Evolutionary conservation across 2,113 vertebrate species (phyloP).

Genomic region (Trematocara stigmaticum): DNA sequence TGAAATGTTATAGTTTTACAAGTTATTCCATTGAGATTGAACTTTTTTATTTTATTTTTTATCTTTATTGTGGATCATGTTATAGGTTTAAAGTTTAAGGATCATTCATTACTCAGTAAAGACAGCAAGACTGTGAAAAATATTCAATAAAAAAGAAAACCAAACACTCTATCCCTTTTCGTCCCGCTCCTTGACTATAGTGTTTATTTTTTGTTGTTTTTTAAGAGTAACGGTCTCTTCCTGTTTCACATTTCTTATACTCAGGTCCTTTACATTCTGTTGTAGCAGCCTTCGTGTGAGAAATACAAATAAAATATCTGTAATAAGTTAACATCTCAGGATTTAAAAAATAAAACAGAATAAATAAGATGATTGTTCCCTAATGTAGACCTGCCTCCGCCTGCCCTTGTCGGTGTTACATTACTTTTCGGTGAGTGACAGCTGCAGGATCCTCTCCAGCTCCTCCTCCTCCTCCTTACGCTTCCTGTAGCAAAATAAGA

Average conservation of each 20-base stretch:
- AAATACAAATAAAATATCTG: constrained; percentile 63
- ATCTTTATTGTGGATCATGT: constrained; percentile 38
- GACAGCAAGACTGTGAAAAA: constrained; percentile 64
- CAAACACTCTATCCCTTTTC: constrained; percentile 27
- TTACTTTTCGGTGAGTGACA: constrained; percentile 92
- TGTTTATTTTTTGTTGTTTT: background rate
- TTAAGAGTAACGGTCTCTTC: background rate
- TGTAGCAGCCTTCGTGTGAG: constrained; percentile 49
- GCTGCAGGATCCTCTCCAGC: constrained; percentile 84
- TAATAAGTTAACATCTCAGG: constrained; percentile 71
- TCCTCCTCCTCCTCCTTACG: constrained; percentile 82
- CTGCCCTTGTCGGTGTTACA: constrained; percentile 17
- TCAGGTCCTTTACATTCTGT: constrained; percentile 9
- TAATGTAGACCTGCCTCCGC: constrained; percentile 16
- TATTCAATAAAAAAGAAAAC: constrained; percentile 42
- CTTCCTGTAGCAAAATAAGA: constrained; percentile 45
- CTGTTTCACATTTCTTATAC: background rate
- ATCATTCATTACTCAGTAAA: constrained; percentile 62
- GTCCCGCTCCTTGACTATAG: background rate
- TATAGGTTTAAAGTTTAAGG: constrained; percentile 54
- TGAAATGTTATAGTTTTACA: constrained; percentile 54
- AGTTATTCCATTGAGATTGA: constrained; percentile 45
- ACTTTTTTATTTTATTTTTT: constrained; percentile 40
- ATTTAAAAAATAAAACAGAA: constrained; percentile 62
- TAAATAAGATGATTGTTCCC: constrained; percentile 64